Percentiles rank a stretch among this genome's conserved stretches.
Evolutionary conservation across 2,113 vertebrate species (phyloP).

Genomic region (Irena cyanogastra): DNA sequence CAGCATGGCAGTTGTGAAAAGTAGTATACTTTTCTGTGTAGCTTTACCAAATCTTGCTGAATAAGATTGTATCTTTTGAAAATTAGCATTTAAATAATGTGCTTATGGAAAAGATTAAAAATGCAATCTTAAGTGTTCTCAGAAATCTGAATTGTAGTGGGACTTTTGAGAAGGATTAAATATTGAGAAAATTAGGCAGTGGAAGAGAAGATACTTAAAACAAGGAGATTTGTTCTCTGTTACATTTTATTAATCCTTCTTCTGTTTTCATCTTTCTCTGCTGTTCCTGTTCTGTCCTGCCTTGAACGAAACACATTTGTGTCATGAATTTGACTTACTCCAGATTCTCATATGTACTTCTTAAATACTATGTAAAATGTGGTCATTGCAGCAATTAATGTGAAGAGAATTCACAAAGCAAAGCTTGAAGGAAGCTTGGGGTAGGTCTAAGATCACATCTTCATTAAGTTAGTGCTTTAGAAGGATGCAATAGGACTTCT

Average conservation of each 20-base stretch:
- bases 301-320: neutral
- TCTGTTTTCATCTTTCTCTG: neutral
- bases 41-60: neutral
- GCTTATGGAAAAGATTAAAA: neutral
- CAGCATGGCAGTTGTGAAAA: neutral
- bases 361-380: neutral
- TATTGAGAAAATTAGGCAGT: neutral
- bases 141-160: neutral
- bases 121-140: neutral
- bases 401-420: neutral
- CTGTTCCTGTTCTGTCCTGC: neutral
- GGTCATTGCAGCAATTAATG: neutral
- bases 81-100: neutral
- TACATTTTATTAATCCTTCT: neutral
- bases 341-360: neutral
- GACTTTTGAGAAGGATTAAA: neutral
- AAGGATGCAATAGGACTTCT: neutral
- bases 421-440: neutral
- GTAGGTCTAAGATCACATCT: neutral
- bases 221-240: neutral
- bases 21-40: neutral
- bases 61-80: neutral
- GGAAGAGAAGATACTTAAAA: neutral
- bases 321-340: neutral
- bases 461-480: neutral